Evolutionary conservation across 1,140 invertebrate genomes (phyloP), one percentile per base, ranked within the genome.

Genomic region (Aphelinus certus): DNA sequence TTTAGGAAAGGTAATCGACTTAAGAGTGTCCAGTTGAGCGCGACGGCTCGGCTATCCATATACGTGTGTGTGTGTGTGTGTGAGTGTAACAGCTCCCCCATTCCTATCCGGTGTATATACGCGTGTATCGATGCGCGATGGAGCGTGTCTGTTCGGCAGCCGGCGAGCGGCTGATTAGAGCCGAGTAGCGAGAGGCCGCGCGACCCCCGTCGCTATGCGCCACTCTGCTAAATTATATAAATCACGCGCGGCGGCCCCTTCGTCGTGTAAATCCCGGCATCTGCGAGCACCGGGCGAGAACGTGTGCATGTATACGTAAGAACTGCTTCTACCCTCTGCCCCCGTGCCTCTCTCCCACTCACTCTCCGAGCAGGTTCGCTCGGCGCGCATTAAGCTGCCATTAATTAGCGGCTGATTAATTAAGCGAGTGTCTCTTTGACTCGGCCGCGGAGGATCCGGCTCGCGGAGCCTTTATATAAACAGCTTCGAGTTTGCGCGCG

Each of bases 171-270:
- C 65, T 71, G 80, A 81, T 80, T 77, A 73, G 80, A 77, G 75
- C 71, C 47, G 4, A 26, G 26, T 26, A 26, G 26, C 1, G 48
- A 47, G 48, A 9, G 47, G 46, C 9, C 7, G 58, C 65, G 58
- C 26, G 26, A 26, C 26, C 26, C 26, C 26, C 26, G 26, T 26
- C 26, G 26, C 26, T 26, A 26, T 26, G 26, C 79, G 80, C 77
- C 84, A 86, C 84, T 86, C 85, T 83, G 81, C 81, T 84, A 86
- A 86, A 86, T 86, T 86, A 86, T 86, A 86, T 86, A 85, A 84
- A 86, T 86, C 84, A 83, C 80, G 78, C 26, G 26, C 26, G 26
- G 26, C 26, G 26, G 26, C 26, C 26, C 26, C 26, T 26, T 26
- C 26, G 26, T 26, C 26, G 26, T 26, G 26, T 26, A 26, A 26